A percentile compares a stretch with the other conserved stretches of the same genome.
phyloP scores from a whole-genome alignment of 2,888 invertebrate genomes.

The Tenthredo distinguenda region DNA sequence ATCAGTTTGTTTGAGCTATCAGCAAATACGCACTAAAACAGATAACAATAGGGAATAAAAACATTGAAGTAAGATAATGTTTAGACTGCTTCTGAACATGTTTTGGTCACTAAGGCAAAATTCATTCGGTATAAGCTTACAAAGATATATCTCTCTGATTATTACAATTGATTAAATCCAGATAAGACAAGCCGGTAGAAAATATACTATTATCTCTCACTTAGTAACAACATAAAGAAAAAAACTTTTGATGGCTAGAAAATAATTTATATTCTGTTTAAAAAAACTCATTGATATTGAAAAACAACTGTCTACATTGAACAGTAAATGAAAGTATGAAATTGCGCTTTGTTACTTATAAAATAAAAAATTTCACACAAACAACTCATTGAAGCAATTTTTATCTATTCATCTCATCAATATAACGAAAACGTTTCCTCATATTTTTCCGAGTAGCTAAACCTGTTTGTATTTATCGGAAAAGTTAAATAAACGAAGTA shows the following conservation, averaged over 20 bases:
- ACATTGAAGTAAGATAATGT: constrained; percentile 4
- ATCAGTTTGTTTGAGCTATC: constrained; percentile 88
- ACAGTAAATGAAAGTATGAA: neutral
- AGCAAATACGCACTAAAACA: constrained; percentile 90
- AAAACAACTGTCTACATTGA: neutral
- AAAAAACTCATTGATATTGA: neutral
- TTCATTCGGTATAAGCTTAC: constrained; percentile 25
- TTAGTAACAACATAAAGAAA: neutral
- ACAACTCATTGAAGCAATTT: neutral
- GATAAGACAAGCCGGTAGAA: neutral
- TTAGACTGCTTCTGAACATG: neutral
- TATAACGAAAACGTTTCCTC: neutral
- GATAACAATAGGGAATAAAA: constrained; percentile 40
- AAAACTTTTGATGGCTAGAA: neutral
- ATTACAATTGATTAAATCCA: constrained; percentile 20
- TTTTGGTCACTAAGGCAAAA: neutral
- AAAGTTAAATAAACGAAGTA: neutral
- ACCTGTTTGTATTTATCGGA: neutral
- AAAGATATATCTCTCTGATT: constrained; percentile 17
- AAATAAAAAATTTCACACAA: neutral
- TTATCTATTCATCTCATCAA: neutral
- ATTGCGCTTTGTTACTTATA: neutral
- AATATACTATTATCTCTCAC: neutral
- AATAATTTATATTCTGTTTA: neutral
- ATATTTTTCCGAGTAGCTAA: constrained; percentile 1